phyloP scores from a whole-genome alignment of 92 coral and sea anemone genomes.

The Muricea muricata region DNA sequence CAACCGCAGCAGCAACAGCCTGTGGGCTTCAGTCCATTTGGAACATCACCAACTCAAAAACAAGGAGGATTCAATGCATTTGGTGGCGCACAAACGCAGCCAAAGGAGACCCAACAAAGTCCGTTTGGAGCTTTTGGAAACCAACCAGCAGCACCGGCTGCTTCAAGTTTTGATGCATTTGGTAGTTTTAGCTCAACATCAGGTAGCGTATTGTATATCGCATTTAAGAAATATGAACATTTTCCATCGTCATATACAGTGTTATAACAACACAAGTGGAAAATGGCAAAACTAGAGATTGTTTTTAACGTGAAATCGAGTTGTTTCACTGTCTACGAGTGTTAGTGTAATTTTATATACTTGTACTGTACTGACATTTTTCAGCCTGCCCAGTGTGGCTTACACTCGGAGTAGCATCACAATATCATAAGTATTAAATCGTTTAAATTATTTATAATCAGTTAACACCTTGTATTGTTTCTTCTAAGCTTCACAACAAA shows the following conservation, averaged over 20 bases:
- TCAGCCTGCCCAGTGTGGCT: too few relatives aligned
- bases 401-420: too few relatives aligned
- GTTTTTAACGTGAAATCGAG: too few relatives aligned
- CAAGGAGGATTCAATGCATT: slow-evolving; percentile 77
- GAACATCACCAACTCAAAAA: slow-evolving; percentile 54
- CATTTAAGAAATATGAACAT: too few relatives aligned
- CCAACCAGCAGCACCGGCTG: slow-evolving; percentile 48
- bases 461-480: not conserved
- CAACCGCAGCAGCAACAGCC: slow-evolving; percentile 66
- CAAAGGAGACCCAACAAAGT: slow-evolving; percentile 18
- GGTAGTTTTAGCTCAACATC: slow-evolving; percentile 76
- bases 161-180: slow-evolving; percentile 80
- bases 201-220: not conserved
- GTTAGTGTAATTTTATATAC: too few relatives aligned
- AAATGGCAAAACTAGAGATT: too few relatives aligned
- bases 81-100: slow-evolving; percentile 48
- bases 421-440: not conserved
- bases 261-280: too few relatives aligned
- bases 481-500: slow-evolving; percentile 65
- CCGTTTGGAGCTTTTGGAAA: slow-evolving; percentile 32
- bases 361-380: too few relatives aligned
- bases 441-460: not conserved
- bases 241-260: too few relatives aligned
- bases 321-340: too few relatives aligned
- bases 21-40: slow-evolving; percentile 26